Evolutionary conservation across 2,888 invertebrate species (phyloP).

Genomic region (Physocephala rufipes): DNA sequence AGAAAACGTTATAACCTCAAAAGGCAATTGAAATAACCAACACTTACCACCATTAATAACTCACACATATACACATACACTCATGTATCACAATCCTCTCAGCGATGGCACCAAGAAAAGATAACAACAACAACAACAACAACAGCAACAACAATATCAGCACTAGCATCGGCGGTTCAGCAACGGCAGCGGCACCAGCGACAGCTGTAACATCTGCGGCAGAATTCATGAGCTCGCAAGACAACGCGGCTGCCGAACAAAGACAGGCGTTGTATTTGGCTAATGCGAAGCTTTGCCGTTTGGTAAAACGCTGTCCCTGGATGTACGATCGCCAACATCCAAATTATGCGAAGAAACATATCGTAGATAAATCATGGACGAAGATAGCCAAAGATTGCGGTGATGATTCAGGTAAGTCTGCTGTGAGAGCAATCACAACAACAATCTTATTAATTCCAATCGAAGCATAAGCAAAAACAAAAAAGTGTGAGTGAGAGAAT

Average conservation of each 20-base stretch:
- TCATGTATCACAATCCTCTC: no score
- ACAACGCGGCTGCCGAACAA: constrained; percentile 41
- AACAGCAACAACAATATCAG: constrained; percentile 26
- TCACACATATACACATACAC: background rate
- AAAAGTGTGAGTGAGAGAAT: no score
- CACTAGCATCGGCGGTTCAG: no score
- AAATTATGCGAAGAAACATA: constrained; percentile 50
- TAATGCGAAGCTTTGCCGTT: constrained; percentile 49
- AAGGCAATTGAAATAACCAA: background rate
- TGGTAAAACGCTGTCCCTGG: constrained; percentile 50
- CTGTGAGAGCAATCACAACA: no score
- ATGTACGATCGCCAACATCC: constrained; percentile 51
- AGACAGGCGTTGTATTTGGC: constrained; percentile 44
- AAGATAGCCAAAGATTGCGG: constrained; percentile 49
- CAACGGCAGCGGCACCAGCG: constrained; percentile 24
- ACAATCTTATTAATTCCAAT: no score
- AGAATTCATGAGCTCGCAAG: constrained; percentile 7
- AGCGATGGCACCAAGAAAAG: constrained; percentile 43
- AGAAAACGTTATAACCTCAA: background rate
- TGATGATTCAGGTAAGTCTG: constrained; percentile 49
- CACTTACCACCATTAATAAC: background rate
- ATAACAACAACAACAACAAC: constrained; percentile 32
- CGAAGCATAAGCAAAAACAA: no score
- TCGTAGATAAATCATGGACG: constrained; percentile 50
- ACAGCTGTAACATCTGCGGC: constrained; percentile 21